Conservation (phyloP, 2,888 invertebrate genomes). For the Amiota minor region DNA sequence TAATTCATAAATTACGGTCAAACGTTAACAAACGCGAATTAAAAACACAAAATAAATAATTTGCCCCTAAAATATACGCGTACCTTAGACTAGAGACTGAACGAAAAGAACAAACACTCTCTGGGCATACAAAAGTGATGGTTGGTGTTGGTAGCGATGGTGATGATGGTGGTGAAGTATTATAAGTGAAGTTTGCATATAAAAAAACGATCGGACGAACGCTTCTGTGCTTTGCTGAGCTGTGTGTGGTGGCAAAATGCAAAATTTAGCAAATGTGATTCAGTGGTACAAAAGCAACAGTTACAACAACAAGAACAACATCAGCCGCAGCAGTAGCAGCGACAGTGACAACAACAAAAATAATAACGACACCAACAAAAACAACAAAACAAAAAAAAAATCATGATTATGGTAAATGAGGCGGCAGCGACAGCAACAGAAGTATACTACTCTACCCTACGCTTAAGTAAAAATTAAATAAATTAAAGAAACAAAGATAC, state of each 20-base stretch:
- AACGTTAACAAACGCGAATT: too few species aligned
- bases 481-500: not conserved
- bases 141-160: too few species aligned
- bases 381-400: too few species aligned
- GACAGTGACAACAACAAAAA: not conserved
- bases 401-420: not conserved
- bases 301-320: not conserved
- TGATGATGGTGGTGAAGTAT: too few species aligned
- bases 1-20: too few species aligned
- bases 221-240: not conserved
- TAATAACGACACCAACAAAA: too few species aligned
- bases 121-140: not conserved
- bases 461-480: too few species aligned
- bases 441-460: not conserved
- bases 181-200: not conserved
- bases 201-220: not conserved
- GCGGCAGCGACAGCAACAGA: not conserved
- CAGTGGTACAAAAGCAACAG: not conserved
- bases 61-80: too few species aligned
- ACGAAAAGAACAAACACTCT: not conserved
- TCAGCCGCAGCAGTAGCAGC: not conserved
- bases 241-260: conserved; percentile 12
- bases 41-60: too few species aligned
- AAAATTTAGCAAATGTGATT: conserved; percentile 22
- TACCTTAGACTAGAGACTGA: not conserved